These are phyloP conservation scores for Colossoma macropomum DNA, from an alignment of 2,113 vertebrate species.

Conservation along the genomic window DNA sequence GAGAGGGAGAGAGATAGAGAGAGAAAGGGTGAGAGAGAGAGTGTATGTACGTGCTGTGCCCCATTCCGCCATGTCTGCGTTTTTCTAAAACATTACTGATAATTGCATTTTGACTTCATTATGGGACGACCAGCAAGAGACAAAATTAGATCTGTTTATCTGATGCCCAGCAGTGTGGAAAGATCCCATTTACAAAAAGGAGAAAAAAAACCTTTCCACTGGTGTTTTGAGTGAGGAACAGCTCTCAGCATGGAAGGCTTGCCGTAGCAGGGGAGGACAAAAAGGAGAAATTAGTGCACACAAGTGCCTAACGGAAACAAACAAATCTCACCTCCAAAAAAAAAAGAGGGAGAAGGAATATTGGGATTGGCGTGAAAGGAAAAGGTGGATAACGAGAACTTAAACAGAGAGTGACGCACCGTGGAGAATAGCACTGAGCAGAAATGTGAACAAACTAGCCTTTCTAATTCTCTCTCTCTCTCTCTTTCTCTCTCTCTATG, in stretches of 20 bases:
- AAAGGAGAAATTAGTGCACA: conserved; percentile 47
- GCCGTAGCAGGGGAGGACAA: conserved; percentile 51
- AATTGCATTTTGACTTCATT: conserved; percentile 65
- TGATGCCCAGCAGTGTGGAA: conserved; percentile 60
- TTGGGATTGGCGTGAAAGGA: conserved; percentile 18
- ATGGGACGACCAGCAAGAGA: conserved; percentile 56
- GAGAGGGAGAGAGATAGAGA: not conserved
- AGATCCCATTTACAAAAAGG: conserved; percentile 58
- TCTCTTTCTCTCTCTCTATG: not conserved
- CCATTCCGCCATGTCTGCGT: conserved; percentile 44
- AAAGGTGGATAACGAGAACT: conserved; percentile 41
- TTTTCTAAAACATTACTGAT: conserved; percentile 62
- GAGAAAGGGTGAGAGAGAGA: not conserved
- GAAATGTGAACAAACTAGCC: conserved; percentile 29
- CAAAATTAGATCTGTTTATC: conserved; percentile 63
- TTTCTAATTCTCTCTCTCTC: not conserved
- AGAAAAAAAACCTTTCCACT: conserved; percentile 37
- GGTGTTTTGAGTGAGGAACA: conserved; percentile 48
- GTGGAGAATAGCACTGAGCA: conserved; percentile 39
- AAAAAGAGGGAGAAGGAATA: conserved; percentile 27
- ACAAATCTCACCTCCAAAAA: conserved; percentile 23
- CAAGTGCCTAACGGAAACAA: conserved; percentile 50
- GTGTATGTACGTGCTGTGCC: conserved; percentile 33
- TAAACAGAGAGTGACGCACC: conserved; percentile 52
- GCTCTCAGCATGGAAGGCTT: conserved; percentile 56